Evolutionary conservation across 2,797 vertebrate species (phyloP).

Genomic region (Dryobates pubescens): DNA sequence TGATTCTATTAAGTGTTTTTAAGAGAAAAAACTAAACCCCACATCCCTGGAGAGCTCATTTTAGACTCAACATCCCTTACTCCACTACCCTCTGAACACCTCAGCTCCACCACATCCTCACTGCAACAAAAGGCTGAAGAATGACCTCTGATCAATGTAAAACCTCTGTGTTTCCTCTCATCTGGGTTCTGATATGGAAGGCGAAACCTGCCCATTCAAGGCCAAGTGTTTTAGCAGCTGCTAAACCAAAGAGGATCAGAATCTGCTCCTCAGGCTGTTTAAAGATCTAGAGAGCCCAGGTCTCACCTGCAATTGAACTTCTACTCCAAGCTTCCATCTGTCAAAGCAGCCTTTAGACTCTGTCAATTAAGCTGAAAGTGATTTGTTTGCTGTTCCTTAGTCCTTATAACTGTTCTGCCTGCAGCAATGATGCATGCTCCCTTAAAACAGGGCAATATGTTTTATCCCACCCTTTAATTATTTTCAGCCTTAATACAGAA

Average conservation of each 20-base stretch:
- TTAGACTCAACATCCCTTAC: neutral
- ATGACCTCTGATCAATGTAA: neutral
- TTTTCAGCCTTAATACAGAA: neutral
- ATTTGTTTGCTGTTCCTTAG: neutral
- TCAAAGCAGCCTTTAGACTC: neutral
- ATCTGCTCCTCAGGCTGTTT: neutral
- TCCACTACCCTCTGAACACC: neutral
- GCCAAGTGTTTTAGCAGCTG: neutral
- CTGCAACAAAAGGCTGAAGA: neutral
- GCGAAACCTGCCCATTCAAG: neutral
- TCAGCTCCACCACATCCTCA: neutral
- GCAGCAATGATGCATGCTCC: neutral
- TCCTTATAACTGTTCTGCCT: neutral
- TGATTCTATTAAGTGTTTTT: neutral
- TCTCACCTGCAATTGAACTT: neutral
- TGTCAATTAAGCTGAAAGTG: neutral
- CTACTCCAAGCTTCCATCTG: neutral
- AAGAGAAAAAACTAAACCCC: neutral
- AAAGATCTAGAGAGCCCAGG: constrained; percentile 3
- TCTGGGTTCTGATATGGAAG: neutral
- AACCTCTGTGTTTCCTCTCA: neutral
- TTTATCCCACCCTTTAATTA: neutral
- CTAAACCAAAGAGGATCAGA: constrained; percentile 13
- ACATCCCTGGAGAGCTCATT: neutral
- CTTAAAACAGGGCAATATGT: neutral